Evolutionary conservation across 2,113 vertebrate species (phyloP), one percentile per base, ranked within the genome.

Genomic region (Stictonetta naevosa): DNA sequence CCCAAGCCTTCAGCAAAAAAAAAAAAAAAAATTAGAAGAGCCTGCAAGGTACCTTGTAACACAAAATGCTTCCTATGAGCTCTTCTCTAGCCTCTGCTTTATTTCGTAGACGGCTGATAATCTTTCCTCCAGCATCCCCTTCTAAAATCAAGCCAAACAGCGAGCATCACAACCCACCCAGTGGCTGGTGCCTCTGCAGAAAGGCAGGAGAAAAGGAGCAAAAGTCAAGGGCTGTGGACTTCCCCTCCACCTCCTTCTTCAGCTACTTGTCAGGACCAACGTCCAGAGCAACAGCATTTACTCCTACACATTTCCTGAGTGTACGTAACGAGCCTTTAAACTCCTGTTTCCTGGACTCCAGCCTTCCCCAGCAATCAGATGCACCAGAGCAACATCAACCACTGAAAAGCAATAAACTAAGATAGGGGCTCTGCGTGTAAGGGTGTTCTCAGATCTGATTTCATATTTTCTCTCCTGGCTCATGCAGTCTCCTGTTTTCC

Each of bases 121-220:
- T 7, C 21, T 14, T 83, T 11, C 40, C 40, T 77, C 29, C 9
- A 71, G 20, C 26, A 13, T 1, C 1, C 2, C 5, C 8, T 71
- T 79, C 85, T 72, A 68, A 46, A 76, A 29, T 21, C 2, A 5
- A 34, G 8, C 63, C 33, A 28, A 9, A 79, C 72, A 50, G n/a
- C 36, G 46, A 42, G 16, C 18, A 28, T 60, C 1, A 0, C 44
- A 83, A 44, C 31, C 20, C 3, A 0, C 13, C 29, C 1, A 2
- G 23, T 44, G n/a, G 40, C 21, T 1, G 0, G 2, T 31, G 26
- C 19, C 3, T 11, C 31, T 53, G 20, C 6, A 5, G 17, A 74
- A 56, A 81, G 4, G 15, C 40, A 33, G 34, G 63, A 67, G 6
- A 14, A 48, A 76, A 80, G 21, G 28, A 38, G 10, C 42, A 22